Base-by-base conservation (phyloP, 2,113 vertebrate genomes). In the Poicephalus gulielmi region DNA sequence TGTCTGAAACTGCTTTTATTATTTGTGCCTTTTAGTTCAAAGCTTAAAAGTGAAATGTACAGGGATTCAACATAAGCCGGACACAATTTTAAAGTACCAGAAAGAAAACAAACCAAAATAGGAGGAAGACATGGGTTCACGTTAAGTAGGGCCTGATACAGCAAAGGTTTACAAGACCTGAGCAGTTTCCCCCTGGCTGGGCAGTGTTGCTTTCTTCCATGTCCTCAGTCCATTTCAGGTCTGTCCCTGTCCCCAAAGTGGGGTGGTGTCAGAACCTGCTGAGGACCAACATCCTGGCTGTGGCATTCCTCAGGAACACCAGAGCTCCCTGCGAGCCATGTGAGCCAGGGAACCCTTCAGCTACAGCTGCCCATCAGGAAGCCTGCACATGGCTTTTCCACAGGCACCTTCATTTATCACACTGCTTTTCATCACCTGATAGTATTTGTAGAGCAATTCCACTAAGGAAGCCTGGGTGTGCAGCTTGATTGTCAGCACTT, bases 371-470 rank as follows among this genome's bases (percentile, higher is more conserved):
- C 59, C 0, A 0, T 55, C 52, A 41, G 28, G 50, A 73, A 44
- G 43, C 46, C 52, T 39, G 73, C 76, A 81, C 57, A 10, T 15
- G 69, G 80, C 69, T 89, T 76, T 88, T 73, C 83, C 59, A 78
- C 74, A 17, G n/a, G 47, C 80, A 57, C 86, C 83, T 81, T 55
- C 59, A 46, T 91, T 92, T 94, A 87, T 96, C 94, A 46, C 41
- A 2, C n/a, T 17, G 53, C 7, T 84, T 95, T 94, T 94, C 86
- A 63, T 87, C 95, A 89, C 88, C 83, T 82, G 95, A 63, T 92
- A 86, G 1, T 49, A 62, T 66, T 71, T 82, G 83, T 62, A 59
- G 83, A 82, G 83, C 49, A 76, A 52, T 62, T 84, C 83, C 52
- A 77, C 77, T 68, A 60, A 33, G 81, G 83, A 79, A 43, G 86